A percentile compares a stretch with the other conserved stretches of the same genome.
phyloP scores from a whole-genome alignment of 37 sponge, comb jelly and placozoan genomes.

The Halichondria panicea region DNA sequence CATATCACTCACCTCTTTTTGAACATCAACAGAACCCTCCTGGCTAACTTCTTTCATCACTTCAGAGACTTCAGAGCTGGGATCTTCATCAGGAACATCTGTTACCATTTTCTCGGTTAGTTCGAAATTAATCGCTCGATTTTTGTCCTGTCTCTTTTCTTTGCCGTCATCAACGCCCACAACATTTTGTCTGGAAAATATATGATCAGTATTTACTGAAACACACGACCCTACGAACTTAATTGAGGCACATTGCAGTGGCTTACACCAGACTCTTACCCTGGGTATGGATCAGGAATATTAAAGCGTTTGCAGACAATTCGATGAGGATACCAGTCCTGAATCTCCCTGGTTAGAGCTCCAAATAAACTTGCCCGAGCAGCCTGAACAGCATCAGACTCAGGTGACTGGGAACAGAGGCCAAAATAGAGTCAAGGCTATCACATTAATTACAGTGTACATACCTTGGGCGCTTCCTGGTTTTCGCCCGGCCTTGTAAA shows the following conservation, averaged over 20 bases:
- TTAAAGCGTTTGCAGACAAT: slow-evolving; percentile 92
- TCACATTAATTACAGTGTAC: not conserved
- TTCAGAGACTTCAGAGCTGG: not conserved
- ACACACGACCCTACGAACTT: too few species aligned
- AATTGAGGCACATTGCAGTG: too few species aligned
- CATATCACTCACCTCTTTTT: slow-evolving; percentile 4
- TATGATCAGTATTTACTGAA: too few species aligned
- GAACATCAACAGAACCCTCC: too few species aligned
- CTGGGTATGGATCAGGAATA: slow-evolving; percentile 93
- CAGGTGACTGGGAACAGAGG: slow-evolving; percentile 10
- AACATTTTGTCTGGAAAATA: too few species aligned
- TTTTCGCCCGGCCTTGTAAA: slow-evolving; percentile 52
- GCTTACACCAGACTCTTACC: slow-evolving; percentile 53
- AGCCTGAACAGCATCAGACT: slow-evolving; percentile 67
- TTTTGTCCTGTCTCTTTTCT: too few species aligned
- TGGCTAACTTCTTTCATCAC: not conserved
- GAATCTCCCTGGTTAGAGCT: slow-evolving; percentile 66
- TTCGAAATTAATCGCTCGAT: too few species aligned
- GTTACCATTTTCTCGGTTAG: too few species aligned
- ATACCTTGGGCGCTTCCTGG: not conserved
- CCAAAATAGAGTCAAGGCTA: not conserved
- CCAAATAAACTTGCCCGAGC: slow-evolving; percentile 78
- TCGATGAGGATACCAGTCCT: slow-evolving; percentile 93
- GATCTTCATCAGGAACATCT: too few species aligned
- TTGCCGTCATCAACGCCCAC: too few species aligned